Evolutionary conservation across 2,797 vertebrate genomes (phyloP), one percentile per base, ranked within the genome.

Genomic region (Enteromius paludinosus): DNA sequence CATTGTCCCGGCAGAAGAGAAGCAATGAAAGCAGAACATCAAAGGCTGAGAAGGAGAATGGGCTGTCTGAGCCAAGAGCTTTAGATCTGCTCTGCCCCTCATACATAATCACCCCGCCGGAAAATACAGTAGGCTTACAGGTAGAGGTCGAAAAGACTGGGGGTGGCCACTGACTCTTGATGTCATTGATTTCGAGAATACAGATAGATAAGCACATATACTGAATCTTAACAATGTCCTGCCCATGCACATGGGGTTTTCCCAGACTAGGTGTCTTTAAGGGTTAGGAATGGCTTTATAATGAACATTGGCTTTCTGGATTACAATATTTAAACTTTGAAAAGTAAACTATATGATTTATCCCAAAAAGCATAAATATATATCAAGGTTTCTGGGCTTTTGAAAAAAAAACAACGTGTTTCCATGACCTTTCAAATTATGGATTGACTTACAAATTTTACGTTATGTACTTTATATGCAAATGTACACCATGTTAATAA

Each of bases 11-110:
- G n/a, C 78, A 82, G 82, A 84, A 83, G 49, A 81, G 66, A 85
- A 79, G 83, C 79, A 84, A 81, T 76, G 75, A 78, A 72, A 87
- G 79, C 84, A 86, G 83, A 65, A 89, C 89, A 87, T 89, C 89
- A 90, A 89, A 90, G 85, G 61, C 33, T 4, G 17, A 68, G 81
- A 30, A 3, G 66, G 69, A 83, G 81, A 86, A 87, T 80, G 62
- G 86, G 52, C 47, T 64, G 81, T 85, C 82, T 86, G 82, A 84
- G 83, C 86, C 74, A 54, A 79, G 83, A 86, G 80, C 78, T 59
- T 82, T 85, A 69, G 52, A 82, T 83, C 61, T 74, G 70, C 74
- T 74, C 56, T 71, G 52, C 64, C n/a, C 64, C 68, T 71, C 35
- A 81, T 73, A 70, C 81, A 87, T 71, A 83, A 87, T 66, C 82